Base-by-base conservation (phyloP, 2,797 vertebrate species). In the Sebastes nivosus region DNA sequence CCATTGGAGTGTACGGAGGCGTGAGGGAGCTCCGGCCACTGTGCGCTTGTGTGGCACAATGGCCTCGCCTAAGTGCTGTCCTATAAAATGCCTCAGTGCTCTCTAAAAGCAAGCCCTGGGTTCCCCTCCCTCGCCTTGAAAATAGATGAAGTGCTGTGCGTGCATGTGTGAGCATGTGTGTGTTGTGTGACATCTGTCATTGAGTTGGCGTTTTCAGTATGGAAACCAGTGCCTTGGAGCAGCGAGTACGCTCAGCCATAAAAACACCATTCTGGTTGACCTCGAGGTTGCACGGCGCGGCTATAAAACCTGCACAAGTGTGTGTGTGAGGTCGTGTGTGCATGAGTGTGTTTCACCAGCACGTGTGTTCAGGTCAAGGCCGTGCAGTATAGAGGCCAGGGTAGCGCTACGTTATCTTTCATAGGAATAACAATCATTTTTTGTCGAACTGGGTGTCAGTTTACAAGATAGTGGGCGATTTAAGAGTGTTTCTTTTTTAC, bases 1-100 rank as follows among this genome's bases (percentile, higher is more conserved):
- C 92, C 87, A 94, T 94, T 95, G 90, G 92, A 93, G 94, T 92
- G 92, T 90, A 95, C 58, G 84, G 89, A 94, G 93, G 94, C 91
- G 88, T 95, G 94, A 95, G 93, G 79, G 89, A 90, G 89, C 88
- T 82, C 88, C 80, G 82, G 87, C 85, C 87, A 89, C 88, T 87
- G 88, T 87, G 93, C 89, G 92, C 91, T 92, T 92, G 91, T 89
- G 79, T 88, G 88, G 81, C 88, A 95, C 94, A 96, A 95, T 94
- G 92, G 92, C 88, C 85, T 81, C 10, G 93, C 84, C 93, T 95
- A 95, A 95, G 94, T 95, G 94, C 94, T 95, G 94, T 95, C 93
- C 95, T 94, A 95, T 95, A 95, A 96, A 96, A 95, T 93, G 94
- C 94, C 95, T 93, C 93, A 94, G 84, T 95, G 94, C 93, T 86